A percentile compares a stretch with the other conserved stretches of the same genome.
Conservation (phyloP, 2,113 vertebrate species). For the Peromyscus californicus region DNA sequence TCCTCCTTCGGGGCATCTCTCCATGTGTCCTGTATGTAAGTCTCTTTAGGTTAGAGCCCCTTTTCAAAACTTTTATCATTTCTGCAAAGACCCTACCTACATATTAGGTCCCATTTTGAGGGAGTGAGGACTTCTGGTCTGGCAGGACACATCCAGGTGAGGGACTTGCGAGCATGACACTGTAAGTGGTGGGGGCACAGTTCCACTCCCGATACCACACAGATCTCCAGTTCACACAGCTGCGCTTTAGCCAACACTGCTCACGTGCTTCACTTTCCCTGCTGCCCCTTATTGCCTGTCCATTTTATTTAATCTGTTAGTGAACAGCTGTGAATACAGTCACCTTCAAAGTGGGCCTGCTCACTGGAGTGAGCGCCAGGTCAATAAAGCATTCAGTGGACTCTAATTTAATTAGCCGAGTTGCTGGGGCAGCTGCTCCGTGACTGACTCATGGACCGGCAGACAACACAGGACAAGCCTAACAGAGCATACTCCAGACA, state of each 20-base stretch:
- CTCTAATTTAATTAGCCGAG: constrained; percentile 75
- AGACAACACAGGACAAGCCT: not conserved
- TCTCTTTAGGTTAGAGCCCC: not conserved
- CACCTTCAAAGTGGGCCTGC: constrained; percentile 64
- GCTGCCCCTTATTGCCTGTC: not conserved
- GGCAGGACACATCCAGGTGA: not conserved
- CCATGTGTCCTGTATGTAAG: not conserved
- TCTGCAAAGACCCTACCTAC: not conserved
- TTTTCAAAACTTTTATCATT: not conserved
- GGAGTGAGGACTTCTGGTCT: not conserved
- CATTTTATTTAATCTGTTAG: constrained; percentile 57
- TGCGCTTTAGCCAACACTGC: not conserved
- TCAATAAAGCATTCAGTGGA: constrained; percentile 73
- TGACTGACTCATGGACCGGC: not conserved
- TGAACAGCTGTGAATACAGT: constrained; percentile 47
- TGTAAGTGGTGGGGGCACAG: not conserved
- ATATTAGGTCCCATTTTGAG: not conserved
- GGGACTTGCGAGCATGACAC: not conserved
- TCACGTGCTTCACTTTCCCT: not conserved
- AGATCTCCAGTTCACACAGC: not conserved
- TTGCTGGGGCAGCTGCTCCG: constrained; percentile 49
- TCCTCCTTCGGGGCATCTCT: not conserved
- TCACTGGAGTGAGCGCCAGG: constrained; percentile 68
- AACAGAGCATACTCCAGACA: not conserved
- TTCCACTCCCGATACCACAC: not conserved